Percentiles rank a stretch among this genome's conserved stretches.
phyloP scores from a whole-genome alignment of 1,140 invertebrate genomes.

The Triops longicaudatus region DNA sequence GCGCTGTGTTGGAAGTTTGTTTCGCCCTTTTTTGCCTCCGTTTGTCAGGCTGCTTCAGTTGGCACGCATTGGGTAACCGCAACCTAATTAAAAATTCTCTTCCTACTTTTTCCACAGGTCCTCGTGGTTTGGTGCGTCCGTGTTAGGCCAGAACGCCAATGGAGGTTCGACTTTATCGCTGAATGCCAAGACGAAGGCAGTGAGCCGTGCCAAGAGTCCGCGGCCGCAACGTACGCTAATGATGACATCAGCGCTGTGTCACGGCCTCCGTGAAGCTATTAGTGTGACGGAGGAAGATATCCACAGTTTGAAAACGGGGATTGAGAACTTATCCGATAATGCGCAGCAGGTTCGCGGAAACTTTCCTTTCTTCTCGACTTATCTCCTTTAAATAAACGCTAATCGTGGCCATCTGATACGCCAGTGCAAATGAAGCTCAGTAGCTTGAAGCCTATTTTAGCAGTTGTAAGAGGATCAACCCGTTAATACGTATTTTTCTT shows the following conservation, averaged over 20 bases:
- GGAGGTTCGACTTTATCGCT: constrained; percentile 31
- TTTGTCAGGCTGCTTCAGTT: too few species aligned
- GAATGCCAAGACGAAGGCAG: constrained; percentile 37
- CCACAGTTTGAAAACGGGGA: constrained; percentile 30
- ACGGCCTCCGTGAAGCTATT: constrained; percentile 38
- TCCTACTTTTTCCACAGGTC: constrained; percentile 10
- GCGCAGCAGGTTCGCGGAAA: constrained; percentile 33
- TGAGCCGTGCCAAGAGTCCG: constrained; percentile 36
- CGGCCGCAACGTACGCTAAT: constrained; percentile 38
- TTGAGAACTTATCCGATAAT: constrained; percentile 29
- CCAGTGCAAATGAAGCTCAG: background rate
- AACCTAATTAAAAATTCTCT: background rate
- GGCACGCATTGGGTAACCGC: too few species aligned
- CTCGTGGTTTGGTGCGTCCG: constrained; percentile 26
- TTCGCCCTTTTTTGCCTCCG: too few species aligned
- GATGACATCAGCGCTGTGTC: constrained; percentile 40
- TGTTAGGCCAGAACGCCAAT: constrained; percentile 29
- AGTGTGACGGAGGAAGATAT: constrained; percentile 35
- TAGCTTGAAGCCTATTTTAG: too few species aligned
- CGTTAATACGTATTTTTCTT: constrained; percentile 19
- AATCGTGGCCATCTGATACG: background rate
- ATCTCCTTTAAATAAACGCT: constrained; percentile 31
- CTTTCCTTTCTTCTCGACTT: constrained; percentile 35
- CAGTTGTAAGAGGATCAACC: background rate
- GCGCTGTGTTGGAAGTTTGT: too few species aligned